Evolutionary conservation across 2,888 invertebrate genomes (phyloP).

Genomic region (Anthoptus insignis): DNA sequence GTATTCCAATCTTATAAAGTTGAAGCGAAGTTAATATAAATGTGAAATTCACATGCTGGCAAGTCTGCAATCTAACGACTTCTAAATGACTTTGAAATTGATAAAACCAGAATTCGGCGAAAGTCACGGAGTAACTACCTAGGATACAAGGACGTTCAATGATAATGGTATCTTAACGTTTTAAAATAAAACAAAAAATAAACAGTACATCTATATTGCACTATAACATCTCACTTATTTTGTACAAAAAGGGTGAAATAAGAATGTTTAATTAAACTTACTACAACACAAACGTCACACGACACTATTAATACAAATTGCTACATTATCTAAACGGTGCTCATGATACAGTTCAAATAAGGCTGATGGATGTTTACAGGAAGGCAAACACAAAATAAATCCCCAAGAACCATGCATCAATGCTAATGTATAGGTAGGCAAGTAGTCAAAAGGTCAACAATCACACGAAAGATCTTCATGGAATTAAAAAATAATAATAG

Average conservation of each 20-base stretch:
- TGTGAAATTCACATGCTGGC: no score
- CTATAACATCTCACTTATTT: constrained; percentile 85
- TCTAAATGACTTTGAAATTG: no score
- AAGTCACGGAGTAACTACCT: no score
- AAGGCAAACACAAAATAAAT: background rate
- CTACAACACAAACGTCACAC: constrained; percentile 58
- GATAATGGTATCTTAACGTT: no score
- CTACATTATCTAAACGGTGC: constrained; percentile 65
- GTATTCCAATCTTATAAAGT: no score
- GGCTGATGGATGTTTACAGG: background rate
- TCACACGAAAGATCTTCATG: constrained; percentile 10
- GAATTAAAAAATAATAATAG: constrained; percentile 26
- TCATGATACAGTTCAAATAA: constrained; percentile 9
- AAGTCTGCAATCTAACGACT: no score
- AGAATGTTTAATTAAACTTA: constrained; percentile 49
- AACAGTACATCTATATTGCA: constrained; percentile 86
- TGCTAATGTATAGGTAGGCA: background rate
- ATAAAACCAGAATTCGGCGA: no score
- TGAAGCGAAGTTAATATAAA: no score
- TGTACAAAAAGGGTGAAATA: constrained; percentile 78
- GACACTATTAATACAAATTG: constrained; percentile 56
- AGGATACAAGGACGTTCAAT: no score
- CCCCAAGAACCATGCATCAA: constrained; percentile 3
- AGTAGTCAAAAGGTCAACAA: constrained; percentile 16
- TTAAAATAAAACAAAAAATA: constrained; percentile 60